A percentile compares a stretch with the other conserved stretches of the same genome.
Evolutionary conservation across 2,797 vertebrate species (phyloP).

Genomic region (Nyctalus aviator): DNA sequence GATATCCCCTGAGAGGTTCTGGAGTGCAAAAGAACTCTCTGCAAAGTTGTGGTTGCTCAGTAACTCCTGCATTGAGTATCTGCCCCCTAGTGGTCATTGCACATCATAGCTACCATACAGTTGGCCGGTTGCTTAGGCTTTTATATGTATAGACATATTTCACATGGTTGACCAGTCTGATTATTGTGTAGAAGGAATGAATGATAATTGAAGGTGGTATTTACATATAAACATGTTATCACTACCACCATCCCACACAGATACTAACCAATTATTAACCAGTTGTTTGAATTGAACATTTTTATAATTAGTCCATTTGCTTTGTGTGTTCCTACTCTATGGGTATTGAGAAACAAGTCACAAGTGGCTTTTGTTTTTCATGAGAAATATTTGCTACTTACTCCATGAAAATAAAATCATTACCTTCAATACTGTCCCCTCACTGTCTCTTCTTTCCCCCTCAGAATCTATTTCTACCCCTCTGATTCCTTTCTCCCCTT

Average conservation of each 20-base stretch:
- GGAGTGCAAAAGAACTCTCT: too few relatives aligned
- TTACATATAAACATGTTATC: not conserved
- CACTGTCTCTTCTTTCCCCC: not conserved
- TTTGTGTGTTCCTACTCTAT: not conserved
- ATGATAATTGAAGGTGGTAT: not conserved
- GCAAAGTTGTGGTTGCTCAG: too few relatives aligned
- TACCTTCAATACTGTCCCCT: not conserved
- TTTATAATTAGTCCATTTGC: not conserved
- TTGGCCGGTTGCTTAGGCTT: too few relatives aligned
- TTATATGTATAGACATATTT: not conserved
- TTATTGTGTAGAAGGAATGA: not conserved
- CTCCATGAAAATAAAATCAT: not conserved
- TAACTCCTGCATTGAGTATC: too few relatives aligned
- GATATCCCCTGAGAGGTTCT: too few relatives aligned
- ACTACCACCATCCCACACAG: not conserved
- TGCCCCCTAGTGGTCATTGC: too few relatives aligned
- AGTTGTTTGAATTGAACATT: not conserved
- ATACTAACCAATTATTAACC: not conserved
- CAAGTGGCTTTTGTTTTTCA: not conserved
- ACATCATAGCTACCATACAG: too few relatives aligned
- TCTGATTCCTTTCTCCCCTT: not conserved
- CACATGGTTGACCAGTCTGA: not conserved
- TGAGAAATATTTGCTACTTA: not conserved
- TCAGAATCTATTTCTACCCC: not conserved
- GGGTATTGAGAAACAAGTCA: not conserved